Evolutionary conservation across 2,113 vertebrate species (phyloP), one percentile per base, ranked within the genome.

Genomic region (Pogona vitticeps): DNA sequence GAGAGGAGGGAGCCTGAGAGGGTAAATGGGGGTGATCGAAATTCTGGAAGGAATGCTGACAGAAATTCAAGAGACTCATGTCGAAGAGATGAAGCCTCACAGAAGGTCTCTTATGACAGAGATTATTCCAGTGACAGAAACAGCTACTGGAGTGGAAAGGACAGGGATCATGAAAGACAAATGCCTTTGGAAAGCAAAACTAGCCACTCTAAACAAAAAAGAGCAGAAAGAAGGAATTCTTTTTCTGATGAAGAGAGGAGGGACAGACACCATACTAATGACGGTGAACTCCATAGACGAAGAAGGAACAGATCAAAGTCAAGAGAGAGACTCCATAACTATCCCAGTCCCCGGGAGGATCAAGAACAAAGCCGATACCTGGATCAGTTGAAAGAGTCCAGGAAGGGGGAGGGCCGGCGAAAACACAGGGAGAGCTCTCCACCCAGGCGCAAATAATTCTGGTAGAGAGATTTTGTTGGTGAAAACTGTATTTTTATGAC

Each of bases 221-320:
- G 93, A 88, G 83, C 93, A 28, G 95, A 96, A 17, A 95, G 91
- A 86, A 96, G 94, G 94, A 89, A 88, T 87, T 95, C 96, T 59
- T 91, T 95, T 77, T 95, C 96, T 13, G 97, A 97, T 33, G 94
- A 93, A 79, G 96, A 97, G 36, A 81, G 91, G 40, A 82, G 78
- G 68, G 93, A 96, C 40, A 93, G 92, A 68, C 87, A 90, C 1
- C 52, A 88, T 91, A 95, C 77, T 90, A 96, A 94, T 70, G 97
- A 97, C 56, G 80, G 89, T 83, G 96, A 95, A 42, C 91, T 94
- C 86, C 90, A 86, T 7, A 91, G 91, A 20, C 92, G 90, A 84
- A 95, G 86, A 86, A 94, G 94, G 87, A 93, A 95, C 6, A 94
- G 96, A 58, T 97, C 97, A 9, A 96, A 95, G 83, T 98, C 97